Conservation (phyloP, 2,797 vertebrate species). For the Lacerta bilineata region DNA sequence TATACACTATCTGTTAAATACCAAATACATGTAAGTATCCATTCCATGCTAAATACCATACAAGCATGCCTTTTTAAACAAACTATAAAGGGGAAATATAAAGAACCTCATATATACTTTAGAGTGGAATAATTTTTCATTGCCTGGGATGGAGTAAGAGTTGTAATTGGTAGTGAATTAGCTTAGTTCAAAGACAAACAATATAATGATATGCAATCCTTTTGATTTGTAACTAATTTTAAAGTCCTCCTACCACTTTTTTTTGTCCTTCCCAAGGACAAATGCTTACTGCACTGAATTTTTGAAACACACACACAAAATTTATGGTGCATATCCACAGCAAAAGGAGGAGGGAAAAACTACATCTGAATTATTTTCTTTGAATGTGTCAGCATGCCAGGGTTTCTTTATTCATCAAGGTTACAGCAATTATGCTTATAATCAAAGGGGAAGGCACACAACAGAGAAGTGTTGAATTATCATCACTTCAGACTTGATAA, state of each 20-base stretch:
- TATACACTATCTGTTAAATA: neutral
- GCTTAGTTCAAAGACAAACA: slow-evolving; percentile 17
- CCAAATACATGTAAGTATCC: neutral
- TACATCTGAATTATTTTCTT: slow-evolving; percentile 18
- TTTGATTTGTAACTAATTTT: slow-evolving; percentile 26
- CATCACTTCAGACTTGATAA: slow-evolving; percentile 28
- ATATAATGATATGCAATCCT: slow-evolving; percentile 9
- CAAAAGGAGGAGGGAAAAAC: neutral
- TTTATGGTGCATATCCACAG: neutral
- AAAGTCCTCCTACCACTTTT: neutral
- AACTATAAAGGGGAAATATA: neutral
- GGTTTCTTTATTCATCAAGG: slow-evolving; percentile 8
- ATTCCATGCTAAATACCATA: neutral
- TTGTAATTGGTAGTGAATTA: slow-evolving; percentile 11
- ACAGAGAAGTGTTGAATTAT: neutral
- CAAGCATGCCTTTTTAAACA: neutral
- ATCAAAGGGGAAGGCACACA: slow-evolving; percentile 27
- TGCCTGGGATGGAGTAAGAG: neutral
- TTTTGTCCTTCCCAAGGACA: slow-evolving; percentile 22
- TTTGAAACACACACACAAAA: neutral
- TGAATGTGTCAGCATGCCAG: slow-evolving; percentile 9
- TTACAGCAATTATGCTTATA: slow-evolving; percentile 14
- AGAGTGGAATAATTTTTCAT: neutral
- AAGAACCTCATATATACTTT: neutral
- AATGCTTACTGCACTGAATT: neutral